Evolutionary conservation across 2,888 invertebrate species (phyloP).

Genomic region (Drosophila nigricruria): DNA sequence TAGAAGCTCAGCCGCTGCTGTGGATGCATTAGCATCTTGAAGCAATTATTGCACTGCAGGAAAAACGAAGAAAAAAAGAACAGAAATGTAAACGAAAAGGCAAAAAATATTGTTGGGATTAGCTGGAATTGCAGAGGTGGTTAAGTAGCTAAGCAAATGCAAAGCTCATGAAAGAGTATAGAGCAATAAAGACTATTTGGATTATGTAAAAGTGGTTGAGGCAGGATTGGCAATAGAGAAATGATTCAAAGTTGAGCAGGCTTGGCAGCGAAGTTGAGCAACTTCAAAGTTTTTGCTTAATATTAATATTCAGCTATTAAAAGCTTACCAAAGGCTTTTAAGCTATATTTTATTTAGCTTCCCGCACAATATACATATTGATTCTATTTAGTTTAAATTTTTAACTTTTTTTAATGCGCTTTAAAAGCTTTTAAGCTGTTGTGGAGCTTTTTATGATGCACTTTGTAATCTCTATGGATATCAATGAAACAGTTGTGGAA

Average conservation of each 20-base stretch:
- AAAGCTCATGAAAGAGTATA: neutral
- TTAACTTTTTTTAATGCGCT: no score
- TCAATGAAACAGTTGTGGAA: no score
- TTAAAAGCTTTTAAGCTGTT: no score
- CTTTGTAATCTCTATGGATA: no score
- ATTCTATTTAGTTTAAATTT: no score
- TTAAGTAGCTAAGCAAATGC: neutral
- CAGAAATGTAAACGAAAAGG: neutral
- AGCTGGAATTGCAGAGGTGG: conserved; percentile 1
- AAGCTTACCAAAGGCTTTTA: no score
- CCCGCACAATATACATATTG: no score
- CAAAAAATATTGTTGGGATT: neutral
- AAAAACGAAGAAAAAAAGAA: neutral
- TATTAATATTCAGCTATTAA: no score
- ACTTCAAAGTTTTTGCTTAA: no score
- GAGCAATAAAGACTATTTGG: neutral
- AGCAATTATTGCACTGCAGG: conserved; percentile 95
- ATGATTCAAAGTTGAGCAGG: neutral
- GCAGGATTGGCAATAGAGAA: no score
- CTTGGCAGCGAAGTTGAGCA: neutral
- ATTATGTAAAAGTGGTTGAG: neutral
- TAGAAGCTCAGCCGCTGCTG: conserved; percentile 95
- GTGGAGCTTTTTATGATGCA: no score
- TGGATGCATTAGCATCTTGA: conserved; percentile 94
- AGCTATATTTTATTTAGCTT: no score